A percentile compares a stretch with the other conserved stretches of the same genome.
Evolutionary conservation across 1,140 invertebrate genomes (phyloP).

Genomic region (Drosophila funebris): DNA sequence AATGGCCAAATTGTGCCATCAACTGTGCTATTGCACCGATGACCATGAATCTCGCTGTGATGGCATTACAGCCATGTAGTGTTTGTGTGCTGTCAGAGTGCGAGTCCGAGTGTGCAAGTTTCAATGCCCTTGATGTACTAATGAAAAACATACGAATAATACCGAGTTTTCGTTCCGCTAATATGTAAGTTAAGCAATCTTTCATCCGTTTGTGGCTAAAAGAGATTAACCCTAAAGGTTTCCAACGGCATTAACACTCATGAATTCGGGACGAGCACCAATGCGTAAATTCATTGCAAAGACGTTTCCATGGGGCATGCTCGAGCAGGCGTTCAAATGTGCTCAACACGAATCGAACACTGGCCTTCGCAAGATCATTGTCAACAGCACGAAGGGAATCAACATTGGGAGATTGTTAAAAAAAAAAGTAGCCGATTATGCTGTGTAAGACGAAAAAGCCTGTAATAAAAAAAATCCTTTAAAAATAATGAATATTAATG

Average conservation of each 20-base stretch:
- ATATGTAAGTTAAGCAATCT: constrained; percentile 51
- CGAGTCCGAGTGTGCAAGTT: constrained; percentile 63
- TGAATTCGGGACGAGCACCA: constrained; percentile 52
- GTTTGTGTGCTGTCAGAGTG: constrained; percentile 70
- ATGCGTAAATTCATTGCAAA: constrained; percentile 62
- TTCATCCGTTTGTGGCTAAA: neutral
- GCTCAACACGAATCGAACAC: constrained; percentile 64
- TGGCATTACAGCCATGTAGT: constrained; percentile 66
- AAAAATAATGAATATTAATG: constrained; percentile 1
- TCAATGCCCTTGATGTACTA: constrained; percentile 70
- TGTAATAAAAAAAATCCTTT: constrained; percentile 13
- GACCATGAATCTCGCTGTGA: constrained; percentile 74
- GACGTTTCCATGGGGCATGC: constrained; percentile 31
- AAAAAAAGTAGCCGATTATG: constrained; percentile 12
- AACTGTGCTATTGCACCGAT: constrained; percentile 63
- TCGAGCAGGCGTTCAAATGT: constrained; percentile 53
- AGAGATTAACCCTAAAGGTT: constrained; percentile 39
- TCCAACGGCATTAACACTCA: constrained; percentile 64
- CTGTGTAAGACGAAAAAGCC: constrained; percentile 19
- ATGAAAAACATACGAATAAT: constrained; percentile 75
- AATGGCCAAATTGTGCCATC: constrained; percentile 66
- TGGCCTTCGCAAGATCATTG: constrained; percentile 60
- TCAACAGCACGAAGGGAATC: constrained; percentile 53
- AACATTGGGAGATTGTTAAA: constrained; percentile 16
- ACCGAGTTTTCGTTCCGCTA: constrained; percentile 70